Evolutionary conservation across 2,888 invertebrate genomes (phyloP), one percentile per base, ranked within the genome.

Genomic region (Acholoe squamosa): DNA sequence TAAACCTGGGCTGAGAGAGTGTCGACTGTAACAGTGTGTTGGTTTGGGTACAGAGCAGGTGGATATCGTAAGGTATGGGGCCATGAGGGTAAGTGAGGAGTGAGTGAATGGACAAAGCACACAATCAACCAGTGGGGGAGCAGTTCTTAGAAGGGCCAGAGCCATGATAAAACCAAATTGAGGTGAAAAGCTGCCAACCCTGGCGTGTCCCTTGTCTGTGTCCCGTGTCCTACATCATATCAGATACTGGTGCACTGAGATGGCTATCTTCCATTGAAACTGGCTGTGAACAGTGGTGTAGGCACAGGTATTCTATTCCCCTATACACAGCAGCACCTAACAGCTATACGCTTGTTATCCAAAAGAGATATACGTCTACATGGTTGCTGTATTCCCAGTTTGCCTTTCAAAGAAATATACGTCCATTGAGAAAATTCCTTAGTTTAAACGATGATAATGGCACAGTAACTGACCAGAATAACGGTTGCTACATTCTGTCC

Each of bases 11-110:
- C n/a, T n/a, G n/a, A n/a, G n/a, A n/a, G n/a, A n/a, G n/a, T 61
- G 12, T 19, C 19, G 22, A n/a, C 61, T 3, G 5, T 76, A 16
- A 31, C 76, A 76, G 76, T 28, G 76, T 25, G 76, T 76, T 76
- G 76, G 76, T 25, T 76, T 76, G 25, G 76, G 28, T 16, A 25
- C 76, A 76, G 76, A 76, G 76, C 76, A 76, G 76, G 76, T 76
- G 76, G 61, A 14, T 61, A 61, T 3, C 10, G 10, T 61, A 71
- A 71, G 71, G 28, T 71, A 14, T 71, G 71, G 71, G 71, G 16
- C 31, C 31, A 71, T 28, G n/a, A 71, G 28, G 28, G 71, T 28
- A 16, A 71, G 28, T 71, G 71, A 71, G 28, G 25, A 71, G 71
- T 61, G n/a, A 61, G 19, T n/a, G n/a, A 14, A n/a, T n/a, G 22